Evolutionary conservation across 2,797 vertebrate genomes (phyloP).

Genomic region (Clarias fuscus): DNA sequence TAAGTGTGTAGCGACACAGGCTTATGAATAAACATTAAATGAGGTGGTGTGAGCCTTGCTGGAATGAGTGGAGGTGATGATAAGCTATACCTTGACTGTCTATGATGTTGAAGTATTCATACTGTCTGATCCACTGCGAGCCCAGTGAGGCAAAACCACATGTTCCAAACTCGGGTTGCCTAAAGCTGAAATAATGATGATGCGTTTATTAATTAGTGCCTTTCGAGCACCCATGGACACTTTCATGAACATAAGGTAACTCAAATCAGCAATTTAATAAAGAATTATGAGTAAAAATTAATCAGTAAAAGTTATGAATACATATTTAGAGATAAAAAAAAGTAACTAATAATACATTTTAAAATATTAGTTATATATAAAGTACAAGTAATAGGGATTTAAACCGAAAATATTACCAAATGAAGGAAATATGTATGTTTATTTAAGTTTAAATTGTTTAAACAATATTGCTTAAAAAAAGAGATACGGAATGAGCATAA

Average conservation of each 20-base stretch:
- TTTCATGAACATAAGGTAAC: too few species aligned
- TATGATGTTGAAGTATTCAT: slow-evolving; percentile 53
- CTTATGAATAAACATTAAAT: neutral
- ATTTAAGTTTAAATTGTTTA: neutral
- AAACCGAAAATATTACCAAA: too few species aligned
- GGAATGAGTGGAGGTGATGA: slow-evolving; percentile 49
- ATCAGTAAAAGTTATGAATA: too few species aligned
- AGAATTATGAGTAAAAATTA: too few species aligned
- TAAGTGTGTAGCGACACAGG: neutral
- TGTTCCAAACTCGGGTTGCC: too few species aligned
- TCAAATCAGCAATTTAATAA: too few species aligned
- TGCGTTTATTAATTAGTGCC: too few species aligned
- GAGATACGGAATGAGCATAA: neutral
- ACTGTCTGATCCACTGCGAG: slow-evolving; percentile 51
- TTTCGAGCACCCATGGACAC: too few species aligned
- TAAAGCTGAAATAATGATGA: neutral
- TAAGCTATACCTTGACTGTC: slow-evolving; percentile 8
- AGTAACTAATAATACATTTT: too few species aligned
- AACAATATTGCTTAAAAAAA: neutral
- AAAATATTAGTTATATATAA: neutral
- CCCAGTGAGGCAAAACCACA: neutral
- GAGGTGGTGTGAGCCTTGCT: neutral
- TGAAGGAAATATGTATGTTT: neutral
- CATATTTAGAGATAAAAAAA: too few species aligned
- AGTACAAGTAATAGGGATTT: neutral